Evolutionary conservation across 2,888 invertebrate species (phyloP).

Genomic region (Amblyjoppa proteus): DNA sequence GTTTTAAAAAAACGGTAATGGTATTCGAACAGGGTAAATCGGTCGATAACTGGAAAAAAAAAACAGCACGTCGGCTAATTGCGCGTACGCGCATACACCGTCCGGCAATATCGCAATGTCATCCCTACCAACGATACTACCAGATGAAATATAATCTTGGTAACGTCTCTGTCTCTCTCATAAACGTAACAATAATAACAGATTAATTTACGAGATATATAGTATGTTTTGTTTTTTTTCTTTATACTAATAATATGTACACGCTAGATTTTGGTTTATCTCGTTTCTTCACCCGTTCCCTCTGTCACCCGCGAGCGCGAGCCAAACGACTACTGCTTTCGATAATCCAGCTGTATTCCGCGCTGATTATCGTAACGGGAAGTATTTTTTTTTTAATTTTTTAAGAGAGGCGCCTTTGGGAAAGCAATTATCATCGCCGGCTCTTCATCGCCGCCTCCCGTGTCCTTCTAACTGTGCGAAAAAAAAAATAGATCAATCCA

Average conservation of each 20-base stretch:
- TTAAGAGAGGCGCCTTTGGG: constrained; percentile 49
- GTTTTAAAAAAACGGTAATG: constrained; percentile 52
- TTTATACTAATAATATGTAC: constrained; percentile 77
- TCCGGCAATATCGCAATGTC: constrained; percentile 68
- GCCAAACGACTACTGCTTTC: constrained; percentile 62
- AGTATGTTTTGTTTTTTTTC: constrained; percentile 51
- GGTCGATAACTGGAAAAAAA: constrained; percentile 56
- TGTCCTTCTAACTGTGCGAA: constrained; percentile 7
- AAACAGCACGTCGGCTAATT: constrained; percentile 56
- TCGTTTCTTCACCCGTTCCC: constrained; percentile 60
- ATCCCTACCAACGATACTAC: constrained; percentile 74
- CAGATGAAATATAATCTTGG: constrained; percentile 83
- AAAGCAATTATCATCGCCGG: constrained; percentile 30
- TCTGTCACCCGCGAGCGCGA: constrained; percentile 34
- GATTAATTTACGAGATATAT: constrained; percentile 78
- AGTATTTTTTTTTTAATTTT: constrained; percentile 12
- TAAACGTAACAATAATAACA: constrained; percentile 84
- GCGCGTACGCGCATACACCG: constrained; percentile 56
- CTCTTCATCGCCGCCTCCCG: constrained; percentile 15
- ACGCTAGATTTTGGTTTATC: constrained; percentile 79
- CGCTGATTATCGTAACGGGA: constrained; percentile 65
- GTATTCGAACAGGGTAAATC: constrained; percentile 57
- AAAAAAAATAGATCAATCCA: constrained; percentile 35
- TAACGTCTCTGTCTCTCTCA: constrained; percentile 78
- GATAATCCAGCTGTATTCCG: constrained; percentile 61